phyloP scores from a whole-genome alignment of 2,888 invertebrate species.

The Cantharis nigra region DNA sequence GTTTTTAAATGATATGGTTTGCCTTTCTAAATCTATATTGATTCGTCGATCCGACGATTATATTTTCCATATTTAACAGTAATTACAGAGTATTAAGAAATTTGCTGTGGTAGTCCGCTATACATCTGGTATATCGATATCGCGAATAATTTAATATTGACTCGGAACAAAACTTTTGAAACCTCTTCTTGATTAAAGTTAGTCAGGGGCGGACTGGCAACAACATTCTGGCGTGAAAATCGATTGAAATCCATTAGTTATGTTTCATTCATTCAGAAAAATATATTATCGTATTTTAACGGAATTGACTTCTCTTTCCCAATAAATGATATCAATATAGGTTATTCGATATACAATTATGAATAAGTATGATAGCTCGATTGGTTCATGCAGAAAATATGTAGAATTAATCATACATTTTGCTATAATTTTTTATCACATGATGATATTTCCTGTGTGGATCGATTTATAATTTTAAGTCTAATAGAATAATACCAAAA shows the following conservation, averaged over 20 bases:
- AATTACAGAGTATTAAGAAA: too few relatives aligned
- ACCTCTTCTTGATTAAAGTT: too few relatives aligned
- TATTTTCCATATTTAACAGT: too few relatives aligned
- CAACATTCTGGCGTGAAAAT: not conserved
- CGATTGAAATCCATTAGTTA: not conserved
- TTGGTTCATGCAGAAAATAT: not conserved
- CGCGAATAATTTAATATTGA: too few relatives aligned
- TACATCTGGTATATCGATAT: too few relatives aligned
- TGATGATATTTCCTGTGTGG: not conserved
- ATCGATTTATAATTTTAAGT: not conserved
- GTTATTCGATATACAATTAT: not conserved
- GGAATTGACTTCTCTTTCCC: not conserved
- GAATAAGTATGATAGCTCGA: not conserved
- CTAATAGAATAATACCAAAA: not conserved
- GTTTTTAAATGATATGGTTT: too few relatives aligned
- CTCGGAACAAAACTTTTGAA: too few relatives aligned
- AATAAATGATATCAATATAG: not conserved
- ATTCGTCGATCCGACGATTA: too few relatives aligned
- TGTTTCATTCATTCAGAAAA: not conserved
- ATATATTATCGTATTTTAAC: not conserved
- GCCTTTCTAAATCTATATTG: too few relatives aligned
- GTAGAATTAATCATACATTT: not conserved
- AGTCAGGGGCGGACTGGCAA: too few relatives aligned
- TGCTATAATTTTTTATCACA: not conserved
- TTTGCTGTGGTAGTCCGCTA: too few relatives aligned